Evolutionary conservation across 2,888 invertebrate genomes (phyloP).

Genomic region (Margaritifera margaritifera): DNA sequence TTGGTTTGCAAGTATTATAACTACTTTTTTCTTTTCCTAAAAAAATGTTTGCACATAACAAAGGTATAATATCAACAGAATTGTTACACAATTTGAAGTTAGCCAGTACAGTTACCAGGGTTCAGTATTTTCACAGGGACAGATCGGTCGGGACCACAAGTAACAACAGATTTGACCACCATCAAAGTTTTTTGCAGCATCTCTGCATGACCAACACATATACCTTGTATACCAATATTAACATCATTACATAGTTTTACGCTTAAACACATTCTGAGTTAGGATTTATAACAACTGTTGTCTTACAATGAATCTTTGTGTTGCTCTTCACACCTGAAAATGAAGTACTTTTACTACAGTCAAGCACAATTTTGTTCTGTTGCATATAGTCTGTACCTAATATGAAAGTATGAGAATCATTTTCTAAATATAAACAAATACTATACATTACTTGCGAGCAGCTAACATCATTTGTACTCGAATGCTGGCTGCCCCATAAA

Average conservation of each 20-base stretch:
- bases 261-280: conserved; percentile 21
- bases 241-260: conserved; percentile 9
- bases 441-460: neutral
- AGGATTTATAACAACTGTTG: conserved; percentile 5
- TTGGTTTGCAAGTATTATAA: neutral
- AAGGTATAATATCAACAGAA: conserved; percentile 14
- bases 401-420: conserved; percentile 21
- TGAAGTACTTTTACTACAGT: conserved; percentile 10
- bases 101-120: conserved; percentile 15
- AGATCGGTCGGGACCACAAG: conserved; percentile 9
- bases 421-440: conserved; percentile 17
- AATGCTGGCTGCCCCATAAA: conserved; percentile 19
- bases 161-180: too few species aligned
- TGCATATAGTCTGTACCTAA: conserved; percentile 20
- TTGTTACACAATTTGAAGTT: conserved; percentile 22
- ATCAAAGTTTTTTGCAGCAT: too few species aligned
- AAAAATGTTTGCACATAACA: conserved; percentile 13
- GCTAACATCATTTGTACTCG: neutral
- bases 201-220: conserved; percentile 16
- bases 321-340: conserved; percentile 8
- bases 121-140: conserved; percentile 24
- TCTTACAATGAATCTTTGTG: conserved; percentile 13
- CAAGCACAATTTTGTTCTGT: conserved; percentile 10
- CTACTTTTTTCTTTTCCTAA: too few species aligned
- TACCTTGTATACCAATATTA: conserved; percentile 18